Evolutionary conservation across 1,140 invertebrate genomes (phyloP).

Genomic region (Bombus fervidus): DNA sequence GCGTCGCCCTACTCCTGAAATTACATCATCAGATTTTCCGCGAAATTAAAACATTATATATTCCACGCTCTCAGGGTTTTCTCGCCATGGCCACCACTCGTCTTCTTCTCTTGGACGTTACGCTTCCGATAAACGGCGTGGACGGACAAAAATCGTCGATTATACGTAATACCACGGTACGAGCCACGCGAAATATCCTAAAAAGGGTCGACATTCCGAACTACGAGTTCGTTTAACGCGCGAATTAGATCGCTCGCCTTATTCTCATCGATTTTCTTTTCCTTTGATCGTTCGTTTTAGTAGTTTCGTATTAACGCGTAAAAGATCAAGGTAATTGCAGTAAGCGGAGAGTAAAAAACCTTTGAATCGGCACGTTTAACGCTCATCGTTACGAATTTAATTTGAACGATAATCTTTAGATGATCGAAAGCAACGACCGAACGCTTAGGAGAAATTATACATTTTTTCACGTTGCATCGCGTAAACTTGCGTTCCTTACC

Average conservation of each 20-base stretch:
- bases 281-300: background rate
- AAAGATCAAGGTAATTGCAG: background rate
- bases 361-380: too few relatives aligned
- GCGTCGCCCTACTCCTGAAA: slow-evolving; percentile 69
- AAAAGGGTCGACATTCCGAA: background rate
- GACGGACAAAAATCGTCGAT: slow-evolving; percentile 57
- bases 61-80: slow-evolving; percentile 37
- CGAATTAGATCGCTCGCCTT: background rate
- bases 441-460: background rate
- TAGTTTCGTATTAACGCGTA: background rate
- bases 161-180: slow-evolving; percentile 32
- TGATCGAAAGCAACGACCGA: too few relatives aligned
- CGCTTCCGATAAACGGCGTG: background rate
- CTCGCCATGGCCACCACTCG: slow-evolving; percentile 31
- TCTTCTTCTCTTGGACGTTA: slow-evolving; percentile 36
- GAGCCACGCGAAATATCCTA: background rate
- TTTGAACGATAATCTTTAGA: too few relatives aligned
- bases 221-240: background rate
- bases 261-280: too few relatives aligned
- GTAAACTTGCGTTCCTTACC: background rate
- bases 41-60: slow-evolving; percentile 72
- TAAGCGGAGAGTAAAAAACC: too few relatives aligned
- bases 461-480: background rate
- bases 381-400: too few relatives aligned
- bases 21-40: slow-evolving; percentile 72